A percentile compares a stretch with the other conserved stretches of the same genome.
phyloP scores from a whole-genome alignment of 2,888 invertebrate genomes.

The Uloborus plumipes region DNA sequence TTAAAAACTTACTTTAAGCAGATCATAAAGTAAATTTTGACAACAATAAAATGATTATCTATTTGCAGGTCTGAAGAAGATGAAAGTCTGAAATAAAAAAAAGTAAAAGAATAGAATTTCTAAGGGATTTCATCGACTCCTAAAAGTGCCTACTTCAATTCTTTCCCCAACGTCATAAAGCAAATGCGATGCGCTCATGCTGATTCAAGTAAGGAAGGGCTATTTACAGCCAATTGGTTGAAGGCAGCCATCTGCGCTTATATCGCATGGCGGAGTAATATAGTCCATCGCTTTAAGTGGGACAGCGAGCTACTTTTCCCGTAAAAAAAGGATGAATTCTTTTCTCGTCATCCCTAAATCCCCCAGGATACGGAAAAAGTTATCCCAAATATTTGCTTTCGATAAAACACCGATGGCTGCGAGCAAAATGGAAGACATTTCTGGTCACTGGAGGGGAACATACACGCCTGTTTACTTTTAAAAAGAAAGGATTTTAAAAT shows the following conservation, averaged over 20 bases:
- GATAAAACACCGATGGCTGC: background rate
- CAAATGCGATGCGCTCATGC: slow-evolving; percentile 4
- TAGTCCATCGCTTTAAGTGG: slow-evolving; percentile 48
- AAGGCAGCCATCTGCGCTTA: slow-evolving; percentile 23
- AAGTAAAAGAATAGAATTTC: no score
- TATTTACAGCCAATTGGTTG: slow-evolving; percentile 41
- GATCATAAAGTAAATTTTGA: no score
- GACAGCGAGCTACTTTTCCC: slow-evolving; percentile 8
- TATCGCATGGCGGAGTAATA: slow-evolving; percentile 19
- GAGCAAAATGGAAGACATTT: slow-evolving; percentile 19
- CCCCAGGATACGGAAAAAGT: background rate
- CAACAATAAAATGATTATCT: no score
- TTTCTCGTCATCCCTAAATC: slow-evolving; percentile 7
- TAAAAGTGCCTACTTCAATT: no score
- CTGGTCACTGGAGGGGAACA: background rate
- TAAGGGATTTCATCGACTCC: no score
- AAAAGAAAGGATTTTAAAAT: no score
- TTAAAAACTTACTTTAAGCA: no score
- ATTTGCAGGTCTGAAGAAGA: no score
- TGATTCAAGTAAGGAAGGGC: slow-evolving; percentile 16
- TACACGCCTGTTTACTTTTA: no score
- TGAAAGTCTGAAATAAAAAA: no score
- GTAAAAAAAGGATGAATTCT: slow-evolving; percentile 23
- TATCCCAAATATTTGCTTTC: slow-evolving; percentile 12
- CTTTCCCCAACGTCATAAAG: no score